Percentiles rank a stretch among this genome's conserved stretches.
These are phyloP conservation scores for Poeciliopsis paucimaculata DNA, from an alignment of 2,797 vertebrate species.

Conservation along the genomic window DNA sequence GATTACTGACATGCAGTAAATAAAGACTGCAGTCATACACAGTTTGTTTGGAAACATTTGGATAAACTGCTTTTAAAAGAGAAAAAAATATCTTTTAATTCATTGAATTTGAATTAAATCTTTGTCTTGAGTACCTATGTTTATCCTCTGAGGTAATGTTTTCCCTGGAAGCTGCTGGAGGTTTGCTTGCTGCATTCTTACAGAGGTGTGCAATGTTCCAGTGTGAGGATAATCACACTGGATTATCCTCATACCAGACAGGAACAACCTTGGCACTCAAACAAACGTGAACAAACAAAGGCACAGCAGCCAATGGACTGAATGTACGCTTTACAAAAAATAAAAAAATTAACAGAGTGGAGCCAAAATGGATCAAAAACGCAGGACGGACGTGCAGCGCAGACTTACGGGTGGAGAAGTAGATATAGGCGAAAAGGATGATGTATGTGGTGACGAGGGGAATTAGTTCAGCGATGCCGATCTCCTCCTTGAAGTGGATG, in stretches of 20 bases:
- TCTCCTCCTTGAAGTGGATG: conserved; percentile 98
- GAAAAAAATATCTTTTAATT: neutral
- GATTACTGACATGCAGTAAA: neutral
- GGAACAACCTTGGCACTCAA: conserved; percentile 56
- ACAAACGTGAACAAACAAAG: conserved; percentile 37
- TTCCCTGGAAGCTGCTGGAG: conserved; percentile 26
- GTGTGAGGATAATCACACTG: conserved; percentile 61
- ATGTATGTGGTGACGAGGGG: conserved; percentile 98
- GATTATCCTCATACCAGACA: conserved; percentile 36
- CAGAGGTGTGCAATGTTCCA: conserved; percentile 53
- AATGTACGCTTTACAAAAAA: conserved; percentile 15
- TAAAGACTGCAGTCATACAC: neutral
- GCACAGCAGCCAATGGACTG: neutral
- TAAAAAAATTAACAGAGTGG: neutral
- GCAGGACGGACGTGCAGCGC: neutral
- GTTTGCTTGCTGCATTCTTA: conserved; percentile 44
- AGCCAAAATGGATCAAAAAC: neutral
- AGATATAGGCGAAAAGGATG: conserved; percentile 98
- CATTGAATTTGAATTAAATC: conserved; percentile 9
- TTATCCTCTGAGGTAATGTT: conserved; percentile 31
- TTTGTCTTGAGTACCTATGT: conserved; percentile 11
- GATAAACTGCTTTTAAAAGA: neutral
- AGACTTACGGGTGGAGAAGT: conserved; percentile 95
- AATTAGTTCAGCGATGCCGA: conserved; percentile 94
- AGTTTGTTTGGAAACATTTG: neutral